These are phyloP conservation scores for Dendrocincla tyrannina DNA, from an alignment of 2,797 vertebrate species.

Conservation along the genomic window DNA sequence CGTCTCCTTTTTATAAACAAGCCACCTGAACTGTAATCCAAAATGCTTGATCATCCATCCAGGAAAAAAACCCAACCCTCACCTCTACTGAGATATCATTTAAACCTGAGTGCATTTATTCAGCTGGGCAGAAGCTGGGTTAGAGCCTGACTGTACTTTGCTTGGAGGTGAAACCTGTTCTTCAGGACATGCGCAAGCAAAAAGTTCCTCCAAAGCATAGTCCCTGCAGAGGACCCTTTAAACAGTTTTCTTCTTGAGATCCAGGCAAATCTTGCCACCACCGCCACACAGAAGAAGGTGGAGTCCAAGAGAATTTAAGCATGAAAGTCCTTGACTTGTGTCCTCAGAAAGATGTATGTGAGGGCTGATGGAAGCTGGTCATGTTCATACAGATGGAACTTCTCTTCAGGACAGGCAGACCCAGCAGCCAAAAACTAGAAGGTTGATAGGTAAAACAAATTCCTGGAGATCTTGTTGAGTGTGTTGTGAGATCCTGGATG, in stretches of 20 bases:
- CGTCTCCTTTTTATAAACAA: neutral
- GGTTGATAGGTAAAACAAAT: neutral
- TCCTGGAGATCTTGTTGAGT: neutral
- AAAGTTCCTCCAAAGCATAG: neutral
- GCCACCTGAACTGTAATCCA: neutral
- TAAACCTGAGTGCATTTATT: neutral
- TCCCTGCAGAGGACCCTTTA: neutral
- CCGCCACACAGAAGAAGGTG: neutral
- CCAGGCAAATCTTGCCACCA: neutral
- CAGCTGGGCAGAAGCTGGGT: neutral
- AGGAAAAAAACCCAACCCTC: neutral
- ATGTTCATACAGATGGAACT: accelerated
- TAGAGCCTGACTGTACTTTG: neutral
- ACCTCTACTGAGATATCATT: neutral
- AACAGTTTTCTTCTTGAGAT: neutral
- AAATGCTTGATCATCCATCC: neutral
- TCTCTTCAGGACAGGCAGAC: neutral
- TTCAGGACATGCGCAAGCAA: accelerated
- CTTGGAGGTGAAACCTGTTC: neutral
- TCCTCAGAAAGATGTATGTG: neutral
- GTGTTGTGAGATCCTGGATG: neutral
- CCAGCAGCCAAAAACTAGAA: neutral
- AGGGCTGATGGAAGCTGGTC: neutral
- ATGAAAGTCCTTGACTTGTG: neutral
- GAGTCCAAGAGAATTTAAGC: neutral